Conservation (phyloP, 2,797 vertebrate species). For the Denticeps clupeoides region DNA sequence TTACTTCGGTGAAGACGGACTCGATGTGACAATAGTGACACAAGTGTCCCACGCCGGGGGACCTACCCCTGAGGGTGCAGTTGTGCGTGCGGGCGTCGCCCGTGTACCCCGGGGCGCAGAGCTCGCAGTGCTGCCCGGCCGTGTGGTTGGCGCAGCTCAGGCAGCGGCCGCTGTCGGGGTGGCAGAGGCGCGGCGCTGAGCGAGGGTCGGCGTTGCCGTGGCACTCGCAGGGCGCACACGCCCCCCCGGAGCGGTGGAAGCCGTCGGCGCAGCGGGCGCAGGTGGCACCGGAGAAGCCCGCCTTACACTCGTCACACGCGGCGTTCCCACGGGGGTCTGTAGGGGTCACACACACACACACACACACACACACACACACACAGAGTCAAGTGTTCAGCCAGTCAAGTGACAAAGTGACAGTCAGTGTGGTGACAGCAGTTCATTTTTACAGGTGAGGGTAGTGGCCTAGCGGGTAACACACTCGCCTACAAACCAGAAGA, state of each 20-base stretch:
- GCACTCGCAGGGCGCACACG: slow-evolving; percentile 71
- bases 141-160: slow-evolving; percentile 73
- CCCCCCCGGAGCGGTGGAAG: slow-evolving; percentile 67
- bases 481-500: no score
- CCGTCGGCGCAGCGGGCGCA: slow-evolving; percentile 68
- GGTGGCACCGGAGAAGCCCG: slow-evolving; percentile 55
- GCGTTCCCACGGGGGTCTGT: slow-evolving; percentile 54
- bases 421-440: no score
- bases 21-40: no score
- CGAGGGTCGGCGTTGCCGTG: slow-evolving; percentile 68
- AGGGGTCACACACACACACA: slow-evolving; percentile 17
- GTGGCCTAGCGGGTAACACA: no score
- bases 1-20: no score
- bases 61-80: slow-evolving; percentile 76
- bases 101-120: slow-evolving; percentile 63
- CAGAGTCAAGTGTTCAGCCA: slow-evolving; percentile 1
- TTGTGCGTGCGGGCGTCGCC: slow-evolving; percentile 56
- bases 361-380: slow-evolving; percentile 1
- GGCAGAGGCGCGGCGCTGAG: slow-evolving; percentile 56
- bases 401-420: neutral
- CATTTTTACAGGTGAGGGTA: no score
- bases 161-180: slow-evolving; percentile 71
- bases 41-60: neutral
- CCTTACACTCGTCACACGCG: slow-evolving; percentile 67
- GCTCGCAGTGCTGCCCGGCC: slow-evolving; percentile 63